Evolutionary conservation across 2,113 vertebrate genomes (phyloP).

Genomic region (Lontra canadensis): DNA sequence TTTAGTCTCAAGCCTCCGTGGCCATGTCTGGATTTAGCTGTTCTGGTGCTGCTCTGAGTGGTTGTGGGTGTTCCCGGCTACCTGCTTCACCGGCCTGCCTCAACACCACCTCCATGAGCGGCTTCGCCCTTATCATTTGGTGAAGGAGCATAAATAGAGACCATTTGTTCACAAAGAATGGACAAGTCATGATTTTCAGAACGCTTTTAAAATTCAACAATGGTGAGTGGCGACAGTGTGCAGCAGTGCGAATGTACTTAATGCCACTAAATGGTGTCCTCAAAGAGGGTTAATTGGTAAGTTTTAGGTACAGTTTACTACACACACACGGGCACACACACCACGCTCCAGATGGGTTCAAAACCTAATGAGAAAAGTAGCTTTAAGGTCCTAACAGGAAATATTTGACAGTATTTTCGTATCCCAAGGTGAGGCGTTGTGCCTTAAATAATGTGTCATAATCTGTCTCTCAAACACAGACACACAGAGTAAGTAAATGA

Average conservation of each 20-base stretch:
- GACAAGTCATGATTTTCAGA: slow-evolving; percentile 8
- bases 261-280: background rate
- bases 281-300: background rate
- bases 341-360: background rate
- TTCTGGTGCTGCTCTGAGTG: background rate
- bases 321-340: background rate
- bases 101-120: background rate
- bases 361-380: background rate
- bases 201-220: background rate
- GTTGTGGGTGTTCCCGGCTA: background rate
- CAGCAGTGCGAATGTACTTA: background rate
- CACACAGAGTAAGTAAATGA: background rate
- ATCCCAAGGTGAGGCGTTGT: background rate
- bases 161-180: background rate
- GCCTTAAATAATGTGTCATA: background rate
- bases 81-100: background rate
- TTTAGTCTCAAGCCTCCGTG: slow-evolving; percentile 13
- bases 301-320: background rate
- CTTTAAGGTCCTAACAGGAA: background rate
- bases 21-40: background rate
- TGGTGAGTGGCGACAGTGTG: background rate
- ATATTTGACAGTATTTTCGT: background rate
- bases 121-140: background rate
- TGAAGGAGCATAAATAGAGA: background rate
- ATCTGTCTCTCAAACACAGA: no score